Evolutionary conservation across 2,113 vertebrate species (phyloP).

Genomic region (Tauraco erythrolophus): DNA sequence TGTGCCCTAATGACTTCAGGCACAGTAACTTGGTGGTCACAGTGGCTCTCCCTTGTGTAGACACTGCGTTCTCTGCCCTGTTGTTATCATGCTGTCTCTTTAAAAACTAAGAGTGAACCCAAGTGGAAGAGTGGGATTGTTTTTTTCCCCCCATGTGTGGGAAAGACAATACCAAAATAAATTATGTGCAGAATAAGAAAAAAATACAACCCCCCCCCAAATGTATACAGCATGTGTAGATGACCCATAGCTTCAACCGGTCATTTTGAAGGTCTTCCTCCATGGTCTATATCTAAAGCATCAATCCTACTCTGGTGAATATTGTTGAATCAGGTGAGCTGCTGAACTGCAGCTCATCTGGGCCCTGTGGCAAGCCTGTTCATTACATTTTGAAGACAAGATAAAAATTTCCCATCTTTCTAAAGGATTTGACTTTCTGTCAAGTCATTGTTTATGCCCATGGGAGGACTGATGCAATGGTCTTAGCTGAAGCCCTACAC

Average conservation of each 20-base stretch:
- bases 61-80: not conserved
- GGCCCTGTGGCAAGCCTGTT: not conserved
- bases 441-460: not conserved
- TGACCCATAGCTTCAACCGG: not conserved
- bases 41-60: not conserved
- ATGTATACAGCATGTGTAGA: not conserved
- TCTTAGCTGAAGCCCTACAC: not conserved
- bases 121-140: fast-evolving
- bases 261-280: not conserved
- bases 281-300: not conserved
- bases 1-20: not conserved
- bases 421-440: not conserved
- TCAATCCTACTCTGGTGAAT: not conserved
- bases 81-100: not conserved
- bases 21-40: not conserved
- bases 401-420: not conserved
- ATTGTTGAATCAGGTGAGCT: not conserved
- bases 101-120: not conserved
- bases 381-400: not conserved
- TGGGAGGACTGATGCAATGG: not conserved
- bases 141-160: no score
- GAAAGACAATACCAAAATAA: not conserved
- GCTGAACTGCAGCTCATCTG: not conserved
- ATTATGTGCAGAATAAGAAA: not conserved
- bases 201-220: no score